These are phyloP conservation scores for Anoncus sp. DNA, from an alignment of 2,888 invertebrate genomes.

Conservation along the genomic window DNA sequence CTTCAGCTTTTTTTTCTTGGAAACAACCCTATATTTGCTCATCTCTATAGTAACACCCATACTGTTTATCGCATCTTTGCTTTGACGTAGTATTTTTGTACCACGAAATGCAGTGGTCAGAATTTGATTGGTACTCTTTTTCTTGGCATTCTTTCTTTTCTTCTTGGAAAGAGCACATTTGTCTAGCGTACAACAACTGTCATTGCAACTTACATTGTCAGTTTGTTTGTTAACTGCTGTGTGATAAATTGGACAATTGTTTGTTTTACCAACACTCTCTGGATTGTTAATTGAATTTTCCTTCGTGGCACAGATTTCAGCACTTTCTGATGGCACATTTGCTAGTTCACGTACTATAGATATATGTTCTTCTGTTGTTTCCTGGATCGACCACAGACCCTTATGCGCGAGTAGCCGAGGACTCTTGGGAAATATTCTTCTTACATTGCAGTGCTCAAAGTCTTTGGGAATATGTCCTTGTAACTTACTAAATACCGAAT, in stretches of 20 bases:
- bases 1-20: constrained; percentile 29
- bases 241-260: not conserved
- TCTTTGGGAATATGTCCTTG: not conserved
- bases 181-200: not conserved
- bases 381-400: constrained; percentile 31
- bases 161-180: not conserved
- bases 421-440: not conserved
- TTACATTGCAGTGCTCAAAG: too few relatives aligned
- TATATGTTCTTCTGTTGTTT: not conserved
- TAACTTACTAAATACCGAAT: constrained; percentile 11
- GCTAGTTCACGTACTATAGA: too few relatives aligned
- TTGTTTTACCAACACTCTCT: not conserved
- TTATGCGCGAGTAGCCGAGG: constrained; percentile 26
- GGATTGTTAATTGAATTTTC: not conserved
- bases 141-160: not conserved
- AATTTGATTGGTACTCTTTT: constrained; percentile 1
- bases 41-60: constrained; percentile 10
- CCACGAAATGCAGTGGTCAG: not conserved
- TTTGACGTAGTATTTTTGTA: not conserved
- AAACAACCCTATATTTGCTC: constrained; percentile 61
- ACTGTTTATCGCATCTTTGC: constrained; percentile 14
- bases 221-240: not conserved
- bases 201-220: not conserved
- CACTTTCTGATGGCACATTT: not conserved
- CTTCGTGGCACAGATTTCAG: not conserved